phyloP scores from a whole-genome alignment of 2,888 invertebrate genomes.

The Eristalinus sepulchralis region DNA sequence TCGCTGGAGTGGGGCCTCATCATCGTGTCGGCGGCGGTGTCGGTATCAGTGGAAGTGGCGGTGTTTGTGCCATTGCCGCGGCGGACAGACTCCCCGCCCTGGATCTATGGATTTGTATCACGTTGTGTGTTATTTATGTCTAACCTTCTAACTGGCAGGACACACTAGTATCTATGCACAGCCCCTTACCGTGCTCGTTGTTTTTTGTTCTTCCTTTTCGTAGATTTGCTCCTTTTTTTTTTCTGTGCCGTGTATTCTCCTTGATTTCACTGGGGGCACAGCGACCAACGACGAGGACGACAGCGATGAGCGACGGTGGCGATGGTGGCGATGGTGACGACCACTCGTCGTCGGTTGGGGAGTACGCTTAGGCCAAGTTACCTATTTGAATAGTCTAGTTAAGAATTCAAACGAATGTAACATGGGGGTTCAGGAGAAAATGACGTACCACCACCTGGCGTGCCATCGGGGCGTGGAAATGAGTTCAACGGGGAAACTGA shows the following conservation, averaged over 20 bases:
- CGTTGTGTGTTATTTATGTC: conserved; percentile 43
- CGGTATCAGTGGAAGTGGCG: conserved; percentile 3
- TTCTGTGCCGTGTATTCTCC: not conserved
- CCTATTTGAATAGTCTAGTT: conserved; percentile 41
- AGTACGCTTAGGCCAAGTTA: conserved; percentile 20
- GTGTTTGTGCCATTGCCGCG: not conserved
- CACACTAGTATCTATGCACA: conserved; percentile 28
- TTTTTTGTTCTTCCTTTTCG: not conserved
- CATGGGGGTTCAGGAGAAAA: conserved; percentile 14
- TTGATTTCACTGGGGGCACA: not conserved
- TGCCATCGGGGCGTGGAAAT: conserved; percentile 22
- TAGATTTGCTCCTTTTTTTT: not conserved
- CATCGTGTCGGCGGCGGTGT: not conserved
- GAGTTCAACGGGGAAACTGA: conserved; percentile 33
- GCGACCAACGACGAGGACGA: not conserved
- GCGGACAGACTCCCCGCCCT: not conserved
- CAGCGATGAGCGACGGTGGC: not conserved
- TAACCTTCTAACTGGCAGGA: conserved; percentile 47
- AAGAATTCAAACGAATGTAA: conserved; percentile 48
- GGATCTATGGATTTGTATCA: conserved; percentile 46
- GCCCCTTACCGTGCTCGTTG: not conserved
- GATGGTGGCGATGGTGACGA: not conserved
- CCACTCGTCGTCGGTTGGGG: not conserved
- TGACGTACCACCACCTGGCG: conserved; percentile 25
- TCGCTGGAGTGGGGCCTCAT: conserved; percentile 11